Percentiles rank a stretch among this genome's conserved stretches.
These are phyloP conservation scores for Oreocharis arfaki DNA, from an alignment of 2,113 vertebrate species.

Conservation along the genomic window DNA sequence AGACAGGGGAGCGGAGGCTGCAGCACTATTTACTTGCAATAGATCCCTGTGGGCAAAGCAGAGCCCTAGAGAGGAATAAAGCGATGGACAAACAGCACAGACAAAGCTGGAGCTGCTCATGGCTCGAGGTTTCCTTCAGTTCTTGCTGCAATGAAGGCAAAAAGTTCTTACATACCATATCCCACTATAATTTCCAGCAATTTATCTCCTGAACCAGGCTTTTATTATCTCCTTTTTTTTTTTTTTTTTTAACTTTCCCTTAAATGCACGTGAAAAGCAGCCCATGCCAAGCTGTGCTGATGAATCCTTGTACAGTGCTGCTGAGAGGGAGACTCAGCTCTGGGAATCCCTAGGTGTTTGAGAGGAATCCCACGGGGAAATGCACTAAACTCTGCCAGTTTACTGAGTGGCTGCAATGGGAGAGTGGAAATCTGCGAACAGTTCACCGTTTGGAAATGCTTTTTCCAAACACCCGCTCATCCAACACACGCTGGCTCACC, in stretches of 20 bases:
- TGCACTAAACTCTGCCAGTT: not conserved
- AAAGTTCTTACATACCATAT: not conserved
- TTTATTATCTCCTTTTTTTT: not conserved
- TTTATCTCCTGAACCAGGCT: not conserved
- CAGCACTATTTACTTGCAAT: not conserved
- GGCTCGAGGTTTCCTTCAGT: not conserved
- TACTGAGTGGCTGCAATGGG: not conserved
- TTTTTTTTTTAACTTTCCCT: not conserved
- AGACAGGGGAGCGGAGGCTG: not conserved
- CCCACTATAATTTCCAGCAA: not conserved
- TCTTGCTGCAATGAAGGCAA: not conserved
- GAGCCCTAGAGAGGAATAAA: not conserved
- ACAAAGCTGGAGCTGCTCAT: not conserved
- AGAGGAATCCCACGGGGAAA: not conserved
- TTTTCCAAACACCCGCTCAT: not conserved
- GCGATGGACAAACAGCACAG: not conserved
- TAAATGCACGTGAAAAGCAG: not conserved
- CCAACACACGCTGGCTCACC: not conserved
- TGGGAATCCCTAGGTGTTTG: not conserved
- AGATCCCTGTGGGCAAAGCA: not conserved
- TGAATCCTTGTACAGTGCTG: fast-evolving
- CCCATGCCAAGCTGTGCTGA: not conserved
- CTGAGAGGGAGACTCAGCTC: not conserved
- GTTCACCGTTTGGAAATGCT: not conserved
- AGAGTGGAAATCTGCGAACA: not conserved